Evolutionary conservation across 1,140 invertebrate genomes (phyloP).

Genomic region (Bombus confusus): DNA sequence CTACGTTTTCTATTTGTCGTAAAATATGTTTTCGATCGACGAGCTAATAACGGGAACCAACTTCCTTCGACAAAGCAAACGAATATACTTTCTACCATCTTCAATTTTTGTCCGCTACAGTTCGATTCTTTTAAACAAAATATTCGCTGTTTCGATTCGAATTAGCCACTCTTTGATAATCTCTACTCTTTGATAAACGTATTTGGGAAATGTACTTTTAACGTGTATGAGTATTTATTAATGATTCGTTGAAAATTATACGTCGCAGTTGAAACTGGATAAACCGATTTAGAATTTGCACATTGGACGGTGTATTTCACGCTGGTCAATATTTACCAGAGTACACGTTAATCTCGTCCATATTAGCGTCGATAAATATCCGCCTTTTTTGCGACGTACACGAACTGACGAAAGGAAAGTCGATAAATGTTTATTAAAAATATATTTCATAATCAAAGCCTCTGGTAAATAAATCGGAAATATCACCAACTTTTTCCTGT

Average conservation of each 20-base stretch:
- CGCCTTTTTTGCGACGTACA: neutral
- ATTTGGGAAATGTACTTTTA: too few species aligned
- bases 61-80: neutral
- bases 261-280: neutral
- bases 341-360: neutral
- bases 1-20: neutral
- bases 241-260: neutral
- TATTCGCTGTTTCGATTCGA: too few species aligned
- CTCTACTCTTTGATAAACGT: too few species aligned
- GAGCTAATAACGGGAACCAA: neutral
- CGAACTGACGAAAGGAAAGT: neutral
- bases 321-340: neutral
- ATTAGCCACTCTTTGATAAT: too few species aligned
- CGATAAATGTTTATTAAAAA: neutral
- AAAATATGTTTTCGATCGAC: neutral
- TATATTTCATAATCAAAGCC: neutral
- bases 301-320: neutral
- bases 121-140: neutral
- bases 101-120: neutral
- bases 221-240: neutral
- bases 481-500: neutral
- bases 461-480: neutral
- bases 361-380: slow-evolving; percentile 9
- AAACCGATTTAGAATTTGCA: slow-evolving; percentile 5
- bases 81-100: neutral